Conservation (phyloP, 2,888 invertebrate genomes). For the Synanthedon myopaeformis region DNA sequence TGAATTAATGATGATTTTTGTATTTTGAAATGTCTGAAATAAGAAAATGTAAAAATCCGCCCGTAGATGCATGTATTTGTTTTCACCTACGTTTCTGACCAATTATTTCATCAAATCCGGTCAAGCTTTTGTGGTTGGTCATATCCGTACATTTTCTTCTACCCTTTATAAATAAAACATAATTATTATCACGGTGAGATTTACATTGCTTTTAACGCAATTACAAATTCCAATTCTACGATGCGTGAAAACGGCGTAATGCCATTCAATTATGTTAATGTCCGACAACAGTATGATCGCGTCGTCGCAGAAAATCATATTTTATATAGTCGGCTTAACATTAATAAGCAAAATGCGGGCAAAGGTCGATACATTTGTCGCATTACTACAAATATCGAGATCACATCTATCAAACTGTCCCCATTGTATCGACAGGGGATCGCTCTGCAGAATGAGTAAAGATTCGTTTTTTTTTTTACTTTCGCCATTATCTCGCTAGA, state of each 20-base stretch:
- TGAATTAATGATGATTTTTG: too few relatives aligned
- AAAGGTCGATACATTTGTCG: constrained; percentile 30
- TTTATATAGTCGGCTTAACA: constrained; percentile 13
- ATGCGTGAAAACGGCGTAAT: neutral
- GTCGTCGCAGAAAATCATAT: constrained; percentile 10
- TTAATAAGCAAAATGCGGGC: constrained; percentile 29
- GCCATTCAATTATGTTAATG: constrained; percentile 32
- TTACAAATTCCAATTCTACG: neutral
- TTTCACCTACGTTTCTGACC: too few relatives aligned
- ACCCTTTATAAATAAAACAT: too few relatives aligned
- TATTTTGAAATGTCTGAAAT: too few relatives aligned
- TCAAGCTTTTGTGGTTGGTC: too few relatives aligned
- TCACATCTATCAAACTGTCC: constrained; percentile 55
- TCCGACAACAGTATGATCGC: constrained; percentile 1
- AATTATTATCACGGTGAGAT: too few relatives aligned
- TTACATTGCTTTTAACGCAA: too few relatives aligned
- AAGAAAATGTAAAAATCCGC: too few relatives aligned
- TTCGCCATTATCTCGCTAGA: constrained; percentile 31
- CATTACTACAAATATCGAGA: constrained; percentile 41
- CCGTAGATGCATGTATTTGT: too few relatives aligned
- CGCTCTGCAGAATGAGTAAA: constrained; percentile 29
- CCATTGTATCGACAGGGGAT: constrained; percentile 45
- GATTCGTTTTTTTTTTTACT: constrained; percentile 33
- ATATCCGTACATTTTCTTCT: too few relatives aligned
- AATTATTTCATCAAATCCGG: too few relatives aligned